Evolutionary conservation across 2,888 invertebrate genomes (phyloP).

Genomic region (Caenorhabditis sp.): DNA sequence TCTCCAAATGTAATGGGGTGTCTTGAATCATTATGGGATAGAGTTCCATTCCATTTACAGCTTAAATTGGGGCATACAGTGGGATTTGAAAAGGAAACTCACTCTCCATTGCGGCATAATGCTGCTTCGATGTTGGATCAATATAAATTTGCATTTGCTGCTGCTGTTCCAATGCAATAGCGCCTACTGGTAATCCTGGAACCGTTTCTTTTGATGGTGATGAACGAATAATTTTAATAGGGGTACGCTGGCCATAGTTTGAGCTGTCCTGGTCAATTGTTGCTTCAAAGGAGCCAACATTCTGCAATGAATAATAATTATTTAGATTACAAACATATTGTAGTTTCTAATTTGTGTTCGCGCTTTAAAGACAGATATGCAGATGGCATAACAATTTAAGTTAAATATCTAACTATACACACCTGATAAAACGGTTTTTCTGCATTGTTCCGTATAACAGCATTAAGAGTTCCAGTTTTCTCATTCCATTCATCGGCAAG

Average conservation of each 20-base stretch:
- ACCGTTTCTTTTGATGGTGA: background rate
- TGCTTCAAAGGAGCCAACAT: too few relatives aligned
- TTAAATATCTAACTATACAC: too few relatives aligned
- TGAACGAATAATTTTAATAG: background rate
- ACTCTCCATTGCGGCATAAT: constrained; percentile 74
- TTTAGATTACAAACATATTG: too few relatives aligned
- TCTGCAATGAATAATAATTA: too few relatives aligned
- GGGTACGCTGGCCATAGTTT: background rate
- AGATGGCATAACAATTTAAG: too few relatives aligned
- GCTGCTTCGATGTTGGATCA: constrained; percentile 75
- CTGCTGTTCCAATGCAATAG: constrained; percentile 48
- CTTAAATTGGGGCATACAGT: constrained; percentile 3
- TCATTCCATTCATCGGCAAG: constrained; percentile 47
- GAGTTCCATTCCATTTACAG: constrained; percentile 48
- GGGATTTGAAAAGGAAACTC: constrained; percentile 27
- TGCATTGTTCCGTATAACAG: background rate
- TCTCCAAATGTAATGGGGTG: constrained; percentile 40
- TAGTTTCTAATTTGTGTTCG: too few relatives aligned
- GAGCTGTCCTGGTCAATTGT: background rate
- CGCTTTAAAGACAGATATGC: too few relatives aligned
- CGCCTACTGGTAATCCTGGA: background rate
- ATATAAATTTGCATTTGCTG: constrained; percentile 72
- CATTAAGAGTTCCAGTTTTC: constrained; percentile 17
- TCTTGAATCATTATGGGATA: constrained; percentile 56
- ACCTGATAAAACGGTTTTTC: background rate